Percentiles rank a stretch among this genome's conserved stretches.
phyloP scores from a whole-genome alignment of 1,140 invertebrate species.

The Brachionus angularis region DNA sequence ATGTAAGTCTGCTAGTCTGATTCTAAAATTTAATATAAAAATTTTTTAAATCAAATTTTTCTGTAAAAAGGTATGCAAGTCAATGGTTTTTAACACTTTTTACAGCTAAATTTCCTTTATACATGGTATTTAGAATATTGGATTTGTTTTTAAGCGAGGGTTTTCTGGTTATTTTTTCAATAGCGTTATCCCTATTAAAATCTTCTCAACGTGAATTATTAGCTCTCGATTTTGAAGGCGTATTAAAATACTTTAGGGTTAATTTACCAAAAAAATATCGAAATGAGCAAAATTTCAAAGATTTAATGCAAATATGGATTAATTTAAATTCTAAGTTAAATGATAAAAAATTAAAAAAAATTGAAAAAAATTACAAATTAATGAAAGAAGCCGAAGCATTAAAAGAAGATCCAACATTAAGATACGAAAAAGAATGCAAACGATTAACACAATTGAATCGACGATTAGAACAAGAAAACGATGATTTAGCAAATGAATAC shows the following conservation, averaged over 20 bases:
- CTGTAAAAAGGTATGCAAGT: constrained; percentile 66
- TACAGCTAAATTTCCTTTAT: constrained; percentile 93
- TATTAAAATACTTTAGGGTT: constrained; percentile 85
- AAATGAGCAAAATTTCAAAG: constrained; percentile 77
- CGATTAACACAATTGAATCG: constrained; percentile 49
- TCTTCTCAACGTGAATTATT: constrained; percentile 89
- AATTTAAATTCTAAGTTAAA: constrained; percentile 51
- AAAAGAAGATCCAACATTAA: constrained; percentile 9
- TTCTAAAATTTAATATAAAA: not conserved
- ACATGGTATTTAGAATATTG: constrained; percentile 92
- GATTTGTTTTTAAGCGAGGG: constrained; percentile 75
- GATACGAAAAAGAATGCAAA: constrained; percentile 40
- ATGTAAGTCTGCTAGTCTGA: constrained; percentile 67
- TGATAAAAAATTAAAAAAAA: constrained; percentile 83
- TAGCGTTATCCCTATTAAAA: constrained; percentile 84
- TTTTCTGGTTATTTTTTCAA: constrained; percentile 76
- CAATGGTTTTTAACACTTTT: constrained; percentile 99
- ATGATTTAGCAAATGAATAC: constrained; percentile 65
- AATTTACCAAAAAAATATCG: constrained; percentile 91
- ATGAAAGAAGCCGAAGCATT: constrained; percentile 32
- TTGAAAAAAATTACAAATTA: constrained; percentile 80
- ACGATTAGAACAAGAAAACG: constrained; percentile 66
- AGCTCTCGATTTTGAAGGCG: constrained; percentile 89
- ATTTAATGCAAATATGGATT: constrained; percentile 66
- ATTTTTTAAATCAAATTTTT: not conserved